phyloP scores from a whole-genome alignment of 2,113 vertebrate species.

The Pelusios castaneus region DNA sequence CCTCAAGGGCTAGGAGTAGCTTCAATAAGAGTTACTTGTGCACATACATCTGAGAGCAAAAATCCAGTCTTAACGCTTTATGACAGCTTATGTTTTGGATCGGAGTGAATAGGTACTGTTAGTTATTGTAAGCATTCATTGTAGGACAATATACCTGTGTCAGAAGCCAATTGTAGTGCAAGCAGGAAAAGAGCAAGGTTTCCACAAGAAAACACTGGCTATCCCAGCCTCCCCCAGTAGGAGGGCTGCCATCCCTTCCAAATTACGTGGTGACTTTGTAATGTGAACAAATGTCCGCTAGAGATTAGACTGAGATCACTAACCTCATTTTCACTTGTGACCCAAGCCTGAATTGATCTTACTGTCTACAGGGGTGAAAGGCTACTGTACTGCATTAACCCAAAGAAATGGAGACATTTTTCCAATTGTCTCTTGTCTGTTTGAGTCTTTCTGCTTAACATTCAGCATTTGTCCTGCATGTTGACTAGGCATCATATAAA shows the following conservation, averaged over 20 bases:
- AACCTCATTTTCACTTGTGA: constrained; percentile 1
- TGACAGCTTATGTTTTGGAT: background rate
- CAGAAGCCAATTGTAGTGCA: background rate
- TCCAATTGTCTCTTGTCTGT: background rate
- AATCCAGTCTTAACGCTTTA: background rate
- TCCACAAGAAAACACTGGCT: background rate
- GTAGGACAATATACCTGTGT: background rate
- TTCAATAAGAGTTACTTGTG: background rate
- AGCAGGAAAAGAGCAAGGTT: background rate
- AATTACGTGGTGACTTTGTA: background rate
- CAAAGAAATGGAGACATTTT: background rate
- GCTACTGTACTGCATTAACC: constrained; percentile 25
- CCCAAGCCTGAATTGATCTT: constrained; percentile 32
- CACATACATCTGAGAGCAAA: accelerated
- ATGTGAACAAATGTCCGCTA: background rate
- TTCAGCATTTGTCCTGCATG: background rate
- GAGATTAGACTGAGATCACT: background rate
- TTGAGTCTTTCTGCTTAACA: background rate
- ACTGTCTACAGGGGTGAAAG: background rate
- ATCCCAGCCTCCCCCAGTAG: background rate
- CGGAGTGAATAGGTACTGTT: background rate
- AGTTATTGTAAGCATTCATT: background rate
- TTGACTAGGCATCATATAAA: background rate
- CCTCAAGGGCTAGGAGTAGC: background rate
- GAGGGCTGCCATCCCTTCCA: background rate